Percentiles rank a stretch among this genome's conserved stretches.
phyloP scores from a whole-genome alignment of 2,113 vertebrate genomes.

The Oncorhynchus keta region DNA sequence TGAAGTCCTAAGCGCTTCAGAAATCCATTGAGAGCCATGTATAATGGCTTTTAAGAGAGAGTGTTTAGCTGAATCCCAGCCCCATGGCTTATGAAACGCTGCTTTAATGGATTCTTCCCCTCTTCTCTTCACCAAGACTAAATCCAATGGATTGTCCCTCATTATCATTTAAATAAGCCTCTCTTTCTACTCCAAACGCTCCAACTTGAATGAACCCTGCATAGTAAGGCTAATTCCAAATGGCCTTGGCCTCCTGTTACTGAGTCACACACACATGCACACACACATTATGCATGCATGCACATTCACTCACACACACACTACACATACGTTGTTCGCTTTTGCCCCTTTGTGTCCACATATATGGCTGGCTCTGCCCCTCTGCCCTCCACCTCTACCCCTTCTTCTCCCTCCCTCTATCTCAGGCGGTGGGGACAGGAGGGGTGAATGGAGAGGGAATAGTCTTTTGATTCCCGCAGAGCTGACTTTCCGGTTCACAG shows the following conservation, averaged over 20 bases:
- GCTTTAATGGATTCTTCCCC: conserved; percentile 82
- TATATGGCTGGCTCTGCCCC: conserved; percentile 46
- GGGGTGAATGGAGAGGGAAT: conserved; percentile 79
- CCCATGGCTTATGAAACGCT: conserved; percentile 87
- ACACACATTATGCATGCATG: conserved; percentile 1
- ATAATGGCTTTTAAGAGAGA: conserved; percentile 90
- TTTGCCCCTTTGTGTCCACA: conserved; percentile 57
- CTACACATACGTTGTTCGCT: conserved; percentile 20
- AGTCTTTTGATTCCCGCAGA: conserved; percentile 82
- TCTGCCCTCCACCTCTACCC: conserved; percentile 21
- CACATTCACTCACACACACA: conserved; percentile 14
- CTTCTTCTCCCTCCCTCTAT: conserved; percentile 43
- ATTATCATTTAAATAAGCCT: conserved; percentile 97
- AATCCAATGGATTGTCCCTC: conserved; percentile 93
- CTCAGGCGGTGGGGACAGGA: conserved; percentile 66
- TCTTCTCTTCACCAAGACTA: conserved; percentile 66
- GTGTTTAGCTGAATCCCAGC: conserved; percentile 90
- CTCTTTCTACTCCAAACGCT: conserved; percentile 76
- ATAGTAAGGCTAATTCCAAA: conserved; percentile 88
- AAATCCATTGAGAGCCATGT: conserved; percentile 86
- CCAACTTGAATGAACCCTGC: conserved; percentile 86
- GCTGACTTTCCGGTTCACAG: conserved; percentile 80
- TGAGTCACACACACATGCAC: conserved; percentile 21
- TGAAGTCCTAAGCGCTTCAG: conserved; percentile 82
- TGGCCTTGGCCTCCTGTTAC: conserved; percentile 70